A percentile compares a stretch with the other conserved stretches of the same genome.
phyloP scores from a whole-genome alignment of 2,888 invertebrate genomes.

The Ennomos fuscantarius region DNA sequence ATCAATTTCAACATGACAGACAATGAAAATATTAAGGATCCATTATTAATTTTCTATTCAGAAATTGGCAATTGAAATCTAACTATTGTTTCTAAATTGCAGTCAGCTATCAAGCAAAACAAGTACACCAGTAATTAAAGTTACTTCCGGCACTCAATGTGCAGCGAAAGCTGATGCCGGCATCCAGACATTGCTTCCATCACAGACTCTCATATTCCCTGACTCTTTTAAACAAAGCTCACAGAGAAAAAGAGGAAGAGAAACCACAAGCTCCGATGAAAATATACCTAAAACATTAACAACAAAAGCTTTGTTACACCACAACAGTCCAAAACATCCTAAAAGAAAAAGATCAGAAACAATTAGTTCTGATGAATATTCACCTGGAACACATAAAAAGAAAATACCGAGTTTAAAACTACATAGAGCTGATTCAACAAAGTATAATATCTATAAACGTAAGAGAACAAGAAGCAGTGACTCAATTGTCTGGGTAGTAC shows the following conservation, averaged over 20 bases:
- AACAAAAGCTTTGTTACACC: constrained; percentile 3
- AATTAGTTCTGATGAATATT: constrained; percentile 1
- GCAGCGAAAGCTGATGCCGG: constrained; percentile 5
- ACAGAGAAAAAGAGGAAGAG: neutral
- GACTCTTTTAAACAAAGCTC: neutral
- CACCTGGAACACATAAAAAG: neutral
- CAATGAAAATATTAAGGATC: too few species aligned
- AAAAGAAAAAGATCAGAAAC: neutral
- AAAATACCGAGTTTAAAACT: constrained; percentile 8
- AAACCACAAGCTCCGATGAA: constrained; percentile 4
- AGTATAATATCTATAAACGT: constrained; percentile 18
- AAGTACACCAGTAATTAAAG: neutral
- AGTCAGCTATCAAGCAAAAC: neutral
- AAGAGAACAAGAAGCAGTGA: constrained; percentile 8
- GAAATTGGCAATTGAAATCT: neutral
- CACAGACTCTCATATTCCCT: constrained; percentile 10
- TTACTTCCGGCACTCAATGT: neutral
- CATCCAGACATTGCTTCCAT: constrained; percentile 6
- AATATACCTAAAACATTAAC: constrained; percentile 1
- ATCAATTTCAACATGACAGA: too few species aligned
- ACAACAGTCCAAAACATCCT: neutral
- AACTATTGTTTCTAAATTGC: neutral
- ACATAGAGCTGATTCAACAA: constrained; percentile 3
- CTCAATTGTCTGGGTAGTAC: constrained; percentile 17
- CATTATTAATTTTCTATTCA: neutral